A percentile compares a stretch with the other conserved stretches of the same genome.
Conservation (phyloP, 2,113 vertebrate species). For the Corythoichthys intestinalis region DNA sequence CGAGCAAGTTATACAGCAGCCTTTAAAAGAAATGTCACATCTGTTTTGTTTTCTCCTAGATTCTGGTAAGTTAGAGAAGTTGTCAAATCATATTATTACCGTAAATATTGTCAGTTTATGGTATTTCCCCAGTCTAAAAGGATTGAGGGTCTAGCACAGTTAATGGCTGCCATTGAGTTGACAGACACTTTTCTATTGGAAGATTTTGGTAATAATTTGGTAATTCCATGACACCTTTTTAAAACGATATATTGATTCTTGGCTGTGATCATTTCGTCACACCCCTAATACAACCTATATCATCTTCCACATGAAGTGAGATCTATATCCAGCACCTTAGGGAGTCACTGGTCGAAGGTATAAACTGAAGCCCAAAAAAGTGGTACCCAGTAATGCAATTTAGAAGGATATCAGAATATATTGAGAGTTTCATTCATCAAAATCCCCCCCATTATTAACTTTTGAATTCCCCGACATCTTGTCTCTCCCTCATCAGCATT, state of each 20-base stretch:
- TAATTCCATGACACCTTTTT: no score
- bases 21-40: no score
- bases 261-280: constrained; percentile 20
- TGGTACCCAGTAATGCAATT: constrained; percentile 68
- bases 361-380: constrained; percentile 69
- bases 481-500: constrained; percentile 74
- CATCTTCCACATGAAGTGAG: constrained; percentile 56
- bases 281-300: constrained; percentile 17
- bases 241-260: constrained; percentile 32
- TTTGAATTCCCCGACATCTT: constrained; percentile 73
- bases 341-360: constrained; percentile 64
- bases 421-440: constrained; percentile 77
- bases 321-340: constrained; percentile 53
- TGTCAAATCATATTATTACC: no score
- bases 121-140: no score
- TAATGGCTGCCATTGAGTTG: no score
- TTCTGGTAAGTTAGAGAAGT: no score
- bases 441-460: constrained; percentile 75
- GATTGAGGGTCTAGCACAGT: no score
- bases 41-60: no score
- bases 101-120: no score
- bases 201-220: no score
- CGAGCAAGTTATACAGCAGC: no score
- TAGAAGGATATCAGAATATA: constrained; percentile 70
- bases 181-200: no score